Base-by-base conservation (phyloP, 2,113 vertebrate genomes). In the Cyphomyrus discorhynchus region DNA sequence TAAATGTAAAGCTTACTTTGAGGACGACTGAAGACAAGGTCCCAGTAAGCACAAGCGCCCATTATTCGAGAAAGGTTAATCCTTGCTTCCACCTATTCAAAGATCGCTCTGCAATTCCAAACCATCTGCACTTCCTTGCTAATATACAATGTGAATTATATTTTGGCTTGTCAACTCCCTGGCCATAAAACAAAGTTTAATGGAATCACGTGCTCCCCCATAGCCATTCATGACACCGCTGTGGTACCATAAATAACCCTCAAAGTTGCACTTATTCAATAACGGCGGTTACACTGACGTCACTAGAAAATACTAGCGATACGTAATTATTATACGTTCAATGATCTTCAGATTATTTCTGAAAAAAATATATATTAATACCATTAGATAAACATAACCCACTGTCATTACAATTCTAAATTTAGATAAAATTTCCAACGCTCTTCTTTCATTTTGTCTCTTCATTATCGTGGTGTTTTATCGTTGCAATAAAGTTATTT, bases 181-280 rank as follows among this genome's bases (percentile, higher is more conserved):
- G 97, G 97, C 96, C 98, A 99, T 99, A 99, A 99, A 99, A 99
- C 98, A 99, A 99, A 99, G 97, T 99, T 99, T 99, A 99, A 99
- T 99, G 98, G 98, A 96, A 95, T 99, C 98, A 99, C 98, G 98
- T 99, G 98, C 94, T 97, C 94, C 93, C 96, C 97, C 95, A 93
- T 97, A 98, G 98, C 98, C 98, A 99, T 96, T 99, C 98, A 99
- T 96, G 95, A 97, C 96, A 94, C 94, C 95, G 97, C 97, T 95
- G 94, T 92, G 94, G 96, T 96, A 94, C 97, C 98, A 99, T 99
- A 99, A 99, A 99, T 99, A 99, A 99, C 95, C 97, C 96, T 95
- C 95, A 92, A 97, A 96, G 97, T 98, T 98, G 98, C 98, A 96
- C 95, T 96, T 96, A 95, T 95, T 95, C 95, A 95, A 96, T 96